phyloP scores from a whole-genome alignment of 2,797 vertebrate species.

The Epinephelus malabaricus region DNA sequence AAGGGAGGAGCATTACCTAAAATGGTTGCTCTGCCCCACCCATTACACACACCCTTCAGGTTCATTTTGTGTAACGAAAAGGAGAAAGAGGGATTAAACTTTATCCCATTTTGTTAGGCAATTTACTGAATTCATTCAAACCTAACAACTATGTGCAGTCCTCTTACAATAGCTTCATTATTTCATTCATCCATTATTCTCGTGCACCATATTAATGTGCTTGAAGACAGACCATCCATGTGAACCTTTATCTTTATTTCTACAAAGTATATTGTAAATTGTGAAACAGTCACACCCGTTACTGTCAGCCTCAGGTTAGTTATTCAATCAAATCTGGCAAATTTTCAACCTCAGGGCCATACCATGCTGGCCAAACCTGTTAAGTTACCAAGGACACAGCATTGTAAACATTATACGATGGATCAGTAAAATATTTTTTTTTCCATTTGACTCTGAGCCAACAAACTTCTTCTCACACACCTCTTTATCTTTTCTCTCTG shows the following conservation, averaged over 20 bases:
- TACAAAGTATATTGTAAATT: not conserved
- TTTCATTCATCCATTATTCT: not conserved
- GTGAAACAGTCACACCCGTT: constrained; percentile 17
- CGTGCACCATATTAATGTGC: not conserved
- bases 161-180: not conserved
- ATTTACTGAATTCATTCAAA: not conserved
- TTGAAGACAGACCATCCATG: not conserved
- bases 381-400: constrained; percentile 48
- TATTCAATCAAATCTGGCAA: constrained; percentile 8
- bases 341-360: not conserved
- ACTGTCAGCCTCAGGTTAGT: constrained; percentile 22
- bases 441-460: constrained; percentile 31
- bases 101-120: not conserved
- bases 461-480: not conserved
- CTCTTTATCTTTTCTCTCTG: not conserved
- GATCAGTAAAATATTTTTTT: not conserved
- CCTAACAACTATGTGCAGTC: not conserved
- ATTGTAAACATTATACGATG: not conserved
- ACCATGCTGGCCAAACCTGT: constrained; percentile 35
- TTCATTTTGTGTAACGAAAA: constrained; percentile 33
- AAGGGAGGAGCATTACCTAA: constrained; percentile 63
- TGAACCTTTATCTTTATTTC: constrained; percentile 2
- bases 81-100: constrained; percentile 22
- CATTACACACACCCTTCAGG: constrained; percentile 30
- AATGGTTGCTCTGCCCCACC: constrained; percentile 18